A percentile compares a stretch with the other conserved stretches of the same genome.
These are phyloP conservation scores for Anomalospiza imberbis DNA, from an alignment of 2,797 vertebrate genomes.

Conservation along the genomic window DNA sequence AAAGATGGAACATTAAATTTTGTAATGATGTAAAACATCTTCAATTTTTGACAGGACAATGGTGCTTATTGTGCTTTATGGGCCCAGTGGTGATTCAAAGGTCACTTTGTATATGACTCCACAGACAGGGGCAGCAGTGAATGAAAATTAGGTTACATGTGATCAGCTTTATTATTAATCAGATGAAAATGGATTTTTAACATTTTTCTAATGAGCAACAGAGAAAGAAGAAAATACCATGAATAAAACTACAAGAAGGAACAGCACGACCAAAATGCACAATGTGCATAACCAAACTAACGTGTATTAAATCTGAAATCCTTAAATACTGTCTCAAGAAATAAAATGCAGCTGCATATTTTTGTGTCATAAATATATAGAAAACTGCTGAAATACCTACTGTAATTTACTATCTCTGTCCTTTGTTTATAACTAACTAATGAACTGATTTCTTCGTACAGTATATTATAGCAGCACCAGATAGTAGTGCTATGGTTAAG, in stretches of 20 bases:
- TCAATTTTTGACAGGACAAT: constrained; percentile 93
- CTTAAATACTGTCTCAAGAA: constrained; percentile 72
- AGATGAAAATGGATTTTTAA: constrained; percentile 99
- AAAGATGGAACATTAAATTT: constrained; percentile 92
- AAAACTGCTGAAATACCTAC: constrained; percentile 70
- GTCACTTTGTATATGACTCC: constrained; percentile 95
- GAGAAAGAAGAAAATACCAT: constrained; percentile 82
- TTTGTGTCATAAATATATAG: constrained; percentile 68
- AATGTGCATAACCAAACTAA: constrained; percentile 63
- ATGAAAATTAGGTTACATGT: constrained; percentile 99
- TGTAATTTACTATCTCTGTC: constrained; percentile 74
- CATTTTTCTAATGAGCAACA: constrained; percentile 90
- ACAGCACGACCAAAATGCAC: constrained; percentile 42
- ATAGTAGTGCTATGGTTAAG: constrained; percentile 46
- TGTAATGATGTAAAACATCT: constrained; percentile 98
- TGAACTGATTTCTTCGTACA: constrained; percentile 70
- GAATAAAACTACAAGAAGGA: constrained; percentile 70
- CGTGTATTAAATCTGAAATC: constrained; percentile 67
- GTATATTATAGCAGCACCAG: constrained; percentile 67
- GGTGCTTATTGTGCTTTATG: constrained; percentile 95
- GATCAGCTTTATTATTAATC: constrained; percentile 99
- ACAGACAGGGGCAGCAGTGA: constrained; percentile 94
- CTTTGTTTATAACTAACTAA: constrained; percentile 78
- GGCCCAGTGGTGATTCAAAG: constrained; percentile 93
- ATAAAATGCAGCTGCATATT: constrained; percentile 71